Evolutionary conservation across 2,113 vertebrate species (phyloP), one percentile per base, ranked within the genome.

Genomic region (Hyperoodon ampullatus): DNA sequence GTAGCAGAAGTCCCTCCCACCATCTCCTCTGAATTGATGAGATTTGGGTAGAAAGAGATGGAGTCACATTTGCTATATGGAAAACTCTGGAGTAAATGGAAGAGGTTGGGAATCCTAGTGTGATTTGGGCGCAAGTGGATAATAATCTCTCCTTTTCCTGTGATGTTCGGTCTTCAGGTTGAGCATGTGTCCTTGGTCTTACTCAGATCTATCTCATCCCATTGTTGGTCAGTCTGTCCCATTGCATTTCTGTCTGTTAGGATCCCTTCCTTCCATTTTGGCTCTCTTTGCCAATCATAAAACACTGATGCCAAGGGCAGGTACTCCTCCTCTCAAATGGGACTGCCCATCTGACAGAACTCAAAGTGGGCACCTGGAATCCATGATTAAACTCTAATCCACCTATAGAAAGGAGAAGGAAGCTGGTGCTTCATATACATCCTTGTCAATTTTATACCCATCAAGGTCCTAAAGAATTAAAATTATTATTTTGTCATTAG

Each of bases 401-500:
- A 90, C 26, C n/a, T 77, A 74, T 28, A 96, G 35, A 81, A 96
- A 89, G n/a, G n/a, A 78, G 75, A 85, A 92, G 11, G 12, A 86
- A 63, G 15, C 35, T 58, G n/a, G n/a, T 61, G 35, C 39, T 88
- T 83, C 21, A 93, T 77, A 89, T 50, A 68, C 15, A 93, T 89
- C 53, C 23, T 87, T 42, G 47, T 74, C 68, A 92, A 72, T n/a
- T 90, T 15, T 53, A 86, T 78, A 33, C 47, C 68, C 61, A 92
- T 74, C 33, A 87, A 80, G 66, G 44, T 65, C 28, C 90, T 96
- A 70, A 75, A 94, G 81, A 96, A 95, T 60, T 65, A 90, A 63
- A 94, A 92, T 65, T 66, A 80, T 42, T 82, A 84, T 92, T 87
- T 86, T 66, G n/a, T 83, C 39, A 28, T 44, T 86, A 83, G 63